Percentiles rank a stretch among this genome's conserved stretches.
These are phyloP conservation scores for Zaprionus africanus DNA, from an alignment of 1,140 invertebrate genomes.

Conservation along the genomic window DNA sequence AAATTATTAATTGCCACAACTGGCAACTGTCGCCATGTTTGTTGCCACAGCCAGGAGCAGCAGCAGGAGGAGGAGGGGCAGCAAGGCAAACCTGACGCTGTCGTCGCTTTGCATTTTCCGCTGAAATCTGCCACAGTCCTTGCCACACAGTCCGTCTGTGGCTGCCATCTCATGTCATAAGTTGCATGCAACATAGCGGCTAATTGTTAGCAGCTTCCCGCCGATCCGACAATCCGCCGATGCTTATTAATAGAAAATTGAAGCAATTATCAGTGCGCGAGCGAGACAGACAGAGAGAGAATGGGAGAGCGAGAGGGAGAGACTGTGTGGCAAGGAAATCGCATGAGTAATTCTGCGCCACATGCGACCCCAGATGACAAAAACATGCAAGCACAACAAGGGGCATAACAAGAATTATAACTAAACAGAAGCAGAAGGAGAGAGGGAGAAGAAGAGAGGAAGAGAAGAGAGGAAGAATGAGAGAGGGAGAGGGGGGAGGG, in stretches of 20 bases:
- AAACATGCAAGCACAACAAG: slow-evolving; percentile 50
- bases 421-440: background rate
- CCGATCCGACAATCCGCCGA: slow-evolving; percentile 21
- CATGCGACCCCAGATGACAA: slow-evolving; percentile 62
- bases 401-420: slow-evolving; percentile 4
- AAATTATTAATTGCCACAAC: slow-evolving; percentile 83
- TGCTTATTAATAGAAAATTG: slow-evolving; percentile 83
- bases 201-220: slow-evolving; percentile 80
- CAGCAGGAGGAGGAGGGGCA: background rate
- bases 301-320: background rate
- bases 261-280: slow-evolving; percentile 76
- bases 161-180: slow-evolving; percentile 63
- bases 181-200: slow-evolving; percentile 78
- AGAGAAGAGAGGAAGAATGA: background rate
- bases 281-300: background rate
- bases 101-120: slow-evolving; percentile 71
- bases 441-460: background rate
- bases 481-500: slow-evolving; percentile 11
- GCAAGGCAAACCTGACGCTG: slow-evolving; percentile 66
- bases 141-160: background rate
- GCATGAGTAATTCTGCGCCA: slow-evolving; percentile 76
- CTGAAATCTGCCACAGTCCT: slow-evolving; percentile 57
- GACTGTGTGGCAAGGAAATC: slow-evolving; percentile 67
- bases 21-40: slow-evolving; percentile 82
- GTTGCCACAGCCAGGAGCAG: slow-evolving; percentile 36